phyloP scores from a whole-genome alignment of 2,797 vertebrate genomes.

The Phataginus tetradactyla region DNA sequence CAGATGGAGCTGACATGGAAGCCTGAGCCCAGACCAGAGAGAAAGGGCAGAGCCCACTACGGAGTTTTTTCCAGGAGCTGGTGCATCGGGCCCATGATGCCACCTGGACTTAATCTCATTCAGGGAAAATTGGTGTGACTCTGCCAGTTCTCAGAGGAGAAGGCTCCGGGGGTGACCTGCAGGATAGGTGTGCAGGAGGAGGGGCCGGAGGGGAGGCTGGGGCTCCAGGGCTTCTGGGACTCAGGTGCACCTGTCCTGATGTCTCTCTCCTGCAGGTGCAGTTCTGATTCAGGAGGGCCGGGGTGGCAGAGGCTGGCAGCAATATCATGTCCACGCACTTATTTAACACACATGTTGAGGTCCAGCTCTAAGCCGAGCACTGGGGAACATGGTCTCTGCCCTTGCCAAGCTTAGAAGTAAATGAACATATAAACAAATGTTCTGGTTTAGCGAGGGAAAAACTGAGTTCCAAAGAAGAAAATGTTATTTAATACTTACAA shows the following conservation, averaged over 20 bases:
- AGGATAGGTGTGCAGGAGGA: background rate
- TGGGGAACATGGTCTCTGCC: fast-evolving
- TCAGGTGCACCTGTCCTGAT: background rate
- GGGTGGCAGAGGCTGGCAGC: background rate
- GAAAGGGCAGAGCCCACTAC: background rate
- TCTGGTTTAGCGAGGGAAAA: background rate
- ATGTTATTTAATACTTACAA: background rate
- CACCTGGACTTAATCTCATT: background rate
- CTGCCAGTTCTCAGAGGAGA: background rate
- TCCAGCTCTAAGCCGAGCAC: background rate
- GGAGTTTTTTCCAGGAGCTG: no score
- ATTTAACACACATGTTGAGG: background rate
- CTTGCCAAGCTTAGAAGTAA: background rate
- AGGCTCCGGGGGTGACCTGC: background rate
- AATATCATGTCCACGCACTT: fast-evolving
- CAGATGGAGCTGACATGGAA: background rate
- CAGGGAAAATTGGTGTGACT: background rate
- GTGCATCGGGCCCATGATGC: fast-evolving
- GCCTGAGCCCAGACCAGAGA: background rate
- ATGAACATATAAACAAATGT: background rate
- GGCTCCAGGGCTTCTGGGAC: background rate
- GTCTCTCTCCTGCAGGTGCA: no score
- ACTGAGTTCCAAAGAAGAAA: background rate
- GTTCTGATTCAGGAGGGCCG: background rate
- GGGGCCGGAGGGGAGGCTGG: background rate